Evolutionary conservation across 2,888 invertebrate genomes (phyloP), one percentile per base, ranked within the genome.

Genomic region (Marasmarcha lunaedactyla): DNA sequence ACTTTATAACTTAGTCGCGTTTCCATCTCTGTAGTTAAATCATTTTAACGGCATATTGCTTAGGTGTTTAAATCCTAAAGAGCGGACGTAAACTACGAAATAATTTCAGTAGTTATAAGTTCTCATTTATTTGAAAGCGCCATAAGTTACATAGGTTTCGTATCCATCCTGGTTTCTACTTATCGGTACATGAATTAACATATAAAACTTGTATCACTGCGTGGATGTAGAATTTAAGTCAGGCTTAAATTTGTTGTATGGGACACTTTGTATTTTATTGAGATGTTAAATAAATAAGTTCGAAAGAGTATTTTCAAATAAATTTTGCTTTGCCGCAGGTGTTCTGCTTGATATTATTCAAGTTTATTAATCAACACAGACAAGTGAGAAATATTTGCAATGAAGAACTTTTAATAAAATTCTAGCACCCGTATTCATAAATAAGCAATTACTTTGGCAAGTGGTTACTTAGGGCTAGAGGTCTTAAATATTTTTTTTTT

Each of bases 11-110:
- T 40, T 57, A 68, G 68, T 67, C 66, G 55, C 64, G 57, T 62
- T 59, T 62, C 52, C 64, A 67, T 66, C n/a, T 69, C 66, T 67
- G 65, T 62, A 66, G 63, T 74, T 60, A 68, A 67, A 61, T 46
- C 50, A 60, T 66, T 70, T 71, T 71, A 74, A 72, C 62, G 57
- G 65, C 65, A 60, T 64, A 71, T 70, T 63, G 63, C 66, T 59
- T 59, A 9, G 30, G n/a, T 30, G 30, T 9, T 30, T 9, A 69
- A 70, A 70, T 66, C 67, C 51, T 58, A 72, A 66, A 62, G 54
- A 49, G 47, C 51, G 50, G 48, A 55, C 53, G 27, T 13, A 7
- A 36, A 14, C 14, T 14, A 7, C 35, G 6, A 13, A 10, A 12
- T 15, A 15, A n/a, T 36, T 20, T 15, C 45, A 54, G 54, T 47